Conservation (phyloP, 2,113 vertebrate genomes). For the Mus spicilegus region DNA sequence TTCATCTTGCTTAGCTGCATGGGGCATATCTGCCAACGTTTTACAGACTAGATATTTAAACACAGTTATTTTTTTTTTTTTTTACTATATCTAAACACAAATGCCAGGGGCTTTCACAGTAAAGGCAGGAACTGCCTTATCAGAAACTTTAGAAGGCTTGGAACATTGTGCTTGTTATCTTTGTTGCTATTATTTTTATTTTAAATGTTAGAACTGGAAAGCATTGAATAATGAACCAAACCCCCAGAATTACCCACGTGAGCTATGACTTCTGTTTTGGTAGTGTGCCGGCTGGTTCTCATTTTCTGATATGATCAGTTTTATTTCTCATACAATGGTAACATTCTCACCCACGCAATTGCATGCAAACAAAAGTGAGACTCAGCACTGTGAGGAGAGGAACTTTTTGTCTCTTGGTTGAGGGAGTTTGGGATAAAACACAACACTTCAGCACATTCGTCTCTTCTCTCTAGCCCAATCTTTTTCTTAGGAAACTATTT, state of each 20-base stretch:
- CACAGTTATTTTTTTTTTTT: not conserved
- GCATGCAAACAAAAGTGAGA: conserved; percentile 16
- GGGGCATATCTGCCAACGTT: conserved; percentile 2
- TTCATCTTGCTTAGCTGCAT: conserved; percentile 1
- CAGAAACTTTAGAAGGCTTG: conserved; percentile 6
- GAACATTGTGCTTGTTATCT: not conserved
- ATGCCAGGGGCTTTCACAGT: not conserved
- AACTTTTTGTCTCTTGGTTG: not conserved
- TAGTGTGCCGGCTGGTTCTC: not conserved
- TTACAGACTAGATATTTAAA: conserved; percentile 29
- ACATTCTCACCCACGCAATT: conserved; percentile 33
- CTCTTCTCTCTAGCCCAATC: not conserved
- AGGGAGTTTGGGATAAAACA: not conserved
- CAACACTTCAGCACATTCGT: not conserved
- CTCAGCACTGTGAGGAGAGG: not conserved
- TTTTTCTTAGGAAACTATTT: not conserved
- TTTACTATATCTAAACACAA: conserved; percentile 51
- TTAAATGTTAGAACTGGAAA: not conserved
- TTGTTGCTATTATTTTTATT: conserved; percentile 13
- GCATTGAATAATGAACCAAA: not conserved
- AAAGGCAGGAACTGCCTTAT: conserved; percentile 40
- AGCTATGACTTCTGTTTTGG: not conserved
- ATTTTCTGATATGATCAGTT: conserved; percentile 77
- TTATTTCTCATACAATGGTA: conserved; percentile 59
- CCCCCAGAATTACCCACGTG: not conserved